Evolutionary conservation across 2,888 invertebrate genomes (phyloP).

Genomic region (Pseudococcus longispinus): DNA sequence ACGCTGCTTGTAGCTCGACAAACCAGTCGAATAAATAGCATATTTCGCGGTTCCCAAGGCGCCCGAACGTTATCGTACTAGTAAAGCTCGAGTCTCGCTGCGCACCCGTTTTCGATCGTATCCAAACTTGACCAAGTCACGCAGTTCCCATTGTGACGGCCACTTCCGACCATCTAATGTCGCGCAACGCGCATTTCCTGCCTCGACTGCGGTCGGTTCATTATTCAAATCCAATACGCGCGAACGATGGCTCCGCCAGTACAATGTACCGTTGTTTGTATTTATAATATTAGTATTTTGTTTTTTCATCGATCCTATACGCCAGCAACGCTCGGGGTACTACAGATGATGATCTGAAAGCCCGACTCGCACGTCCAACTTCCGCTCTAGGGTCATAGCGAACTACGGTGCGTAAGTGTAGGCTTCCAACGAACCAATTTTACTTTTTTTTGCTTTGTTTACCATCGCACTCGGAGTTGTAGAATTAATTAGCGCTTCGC

Average conservation of each 20-base stretch:
- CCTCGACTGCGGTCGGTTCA: neutral
- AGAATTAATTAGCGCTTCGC: neutral
- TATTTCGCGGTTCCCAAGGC: neutral
- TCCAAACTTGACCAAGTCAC: neutral
- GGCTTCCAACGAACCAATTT: neutral
- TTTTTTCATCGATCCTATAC: neutral
- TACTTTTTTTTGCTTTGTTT: neutral
- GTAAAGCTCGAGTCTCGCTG: neutral
- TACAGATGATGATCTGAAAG: neutral
- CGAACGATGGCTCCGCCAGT: neutral
- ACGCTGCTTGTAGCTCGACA: neutral
- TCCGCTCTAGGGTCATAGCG: neutral
- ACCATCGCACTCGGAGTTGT: neutral
- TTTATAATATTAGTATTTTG: neutral
- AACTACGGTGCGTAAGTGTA: neutral
- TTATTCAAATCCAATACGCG: neutral
- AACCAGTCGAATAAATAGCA: neutral
- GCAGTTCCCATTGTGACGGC: neutral
- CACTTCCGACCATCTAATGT: conserved; percentile 1
- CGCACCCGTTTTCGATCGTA: neutral
- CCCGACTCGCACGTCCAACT: neutral
- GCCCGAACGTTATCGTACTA: neutral
- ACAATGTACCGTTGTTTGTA: conserved; percentile 6
- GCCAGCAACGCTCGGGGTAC: neutral
- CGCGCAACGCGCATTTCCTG: conserved; percentile 11